Base-by-base conservation (phyloP, 2,113 vertebrate genomes). In the Bubalus kerabau region DNA sequence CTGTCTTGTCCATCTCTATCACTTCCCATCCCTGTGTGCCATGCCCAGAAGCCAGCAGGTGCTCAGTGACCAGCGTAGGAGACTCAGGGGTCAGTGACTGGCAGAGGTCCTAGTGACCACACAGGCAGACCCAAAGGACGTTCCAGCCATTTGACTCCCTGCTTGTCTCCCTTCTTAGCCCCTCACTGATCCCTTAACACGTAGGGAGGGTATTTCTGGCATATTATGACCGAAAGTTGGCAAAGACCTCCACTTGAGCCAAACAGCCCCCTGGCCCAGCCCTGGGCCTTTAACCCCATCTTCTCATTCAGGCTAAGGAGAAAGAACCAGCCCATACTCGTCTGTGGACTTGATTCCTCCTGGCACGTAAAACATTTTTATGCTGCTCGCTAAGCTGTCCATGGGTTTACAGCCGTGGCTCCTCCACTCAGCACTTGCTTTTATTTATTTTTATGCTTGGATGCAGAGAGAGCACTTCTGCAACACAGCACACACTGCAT, bases 341-440 rank as follows among this genome's bases (percentile, higher is more conserved):
- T 71, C 76, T 0, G 6, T 78, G 85, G 96, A 89, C 60, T 87
- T 94, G 81, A 81, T 80, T 67, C 85, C 95, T 96, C 50, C 67
- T 62, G 46, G 95, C 87, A 90, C 71, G 59, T 97, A 97, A 98
- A 98, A 48, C 95, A 91, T 92, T 95, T 98, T 94, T 56, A 97
- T 95, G 94, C 96, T 86, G 80, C 57, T 83, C 96, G 74, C 98
- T 97, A 98, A 92, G 87, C 89, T 97, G 96, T 97, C 93, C 43
- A 50, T 12, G 52, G 97, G 82, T 98, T 98, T 98, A 96, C 86
- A 96, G 98, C 96, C 43, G 1, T 11, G 12, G 96, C 88, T 95
- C 78, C 94, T 96, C 88, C 62, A 19, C 94, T 97, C 57, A 5
- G 91, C 97, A 71, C 94, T 95, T 84, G 84, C 46, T 59, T 96